Base-by-base conservation (phyloP, 1,140 invertebrate genomes). In the Pygmarrhopalites habei region DNA sequence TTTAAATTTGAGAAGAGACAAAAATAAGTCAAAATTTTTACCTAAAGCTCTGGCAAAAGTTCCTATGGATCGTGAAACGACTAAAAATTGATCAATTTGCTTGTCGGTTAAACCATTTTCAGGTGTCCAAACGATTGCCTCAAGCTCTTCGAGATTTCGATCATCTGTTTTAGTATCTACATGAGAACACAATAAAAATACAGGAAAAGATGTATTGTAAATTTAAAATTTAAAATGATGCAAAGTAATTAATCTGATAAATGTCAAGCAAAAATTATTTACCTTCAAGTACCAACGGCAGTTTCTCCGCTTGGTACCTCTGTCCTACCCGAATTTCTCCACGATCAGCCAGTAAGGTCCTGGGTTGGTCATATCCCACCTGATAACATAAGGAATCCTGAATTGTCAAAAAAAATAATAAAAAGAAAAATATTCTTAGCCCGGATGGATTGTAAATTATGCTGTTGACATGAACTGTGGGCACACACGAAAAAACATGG, bases 381-480 rank as follows among this genome's bases (percentile, higher is more conserved):
- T 95, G 98, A 80, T 99, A 99, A 79, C 98, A 99, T 83, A 99
- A 99, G 75, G 90, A 89, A 79, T 99, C 95, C 83, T 92, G n/a
- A n/a, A n/a, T n/a, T n/a, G n/a, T n/a, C n/a, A n/a, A n/a, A n/a
- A n/a, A n/a, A n/a, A n/a, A n/a, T n/a, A n/a, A n/a, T n/a, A n/a
- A n/a, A n/a, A n/a, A n/a, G n/a, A n/a, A n/a, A n/a, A n/a, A n/a
- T n/a, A n/a, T n/a, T n/a, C n/a, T n/a, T n/a, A n/a, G n/a, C n/a
- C n/a, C n/a, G n/a, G n/a, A n/a, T n/a, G n/a, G n/a, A n/a, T n/a
- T n/a, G n/a, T n/a, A n/a, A n/a, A n/a, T n/a, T n/a, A n/a, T n/a
- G n/a, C n/a, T n/a, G n/a, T n/a, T n/a, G n/a, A n/a, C n/a, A n/a
- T n/a, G n/a, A n/a, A n/a, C n/a, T n/a, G n/a, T n/a, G n/a, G n/a